Base-by-base conservation (phyloP, 1,140 invertebrate species). In the Physella acuta region DNA sequence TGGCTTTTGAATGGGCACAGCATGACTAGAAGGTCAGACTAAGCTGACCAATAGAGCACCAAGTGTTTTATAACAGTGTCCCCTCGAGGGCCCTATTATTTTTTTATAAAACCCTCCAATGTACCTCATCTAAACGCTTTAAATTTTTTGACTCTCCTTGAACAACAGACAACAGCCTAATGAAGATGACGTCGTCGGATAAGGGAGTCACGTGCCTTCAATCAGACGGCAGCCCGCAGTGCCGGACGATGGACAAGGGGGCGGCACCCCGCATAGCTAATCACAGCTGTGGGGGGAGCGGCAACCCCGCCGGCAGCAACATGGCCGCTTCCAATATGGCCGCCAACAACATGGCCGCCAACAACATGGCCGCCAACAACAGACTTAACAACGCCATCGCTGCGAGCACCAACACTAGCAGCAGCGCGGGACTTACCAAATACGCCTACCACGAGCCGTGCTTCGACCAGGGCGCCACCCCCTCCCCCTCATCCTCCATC, bases 391-490 rank as follows among this genome's bases (percentile, higher is more conserved):
- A 28, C 26, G 33, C 28, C 24, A 28, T 28, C n/a, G 39, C n/a
- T 28, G 49, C 14, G 20, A 62, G 17, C 28, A 64, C 2, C 36
- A 62, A 26, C 62, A 64, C 49, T 52, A 34, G 33, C 31, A 64
- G 33, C 62, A 64, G n/a, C 24, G 52, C 39, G 36, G n/a, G 36
- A 24, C 26, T 16, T 1, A 16, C 2, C 26, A 61, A 61, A 44
- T 44, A 61, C 30, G 62, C 39, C 37, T 52, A 52, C 28, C 62
- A 52, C 16, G 59, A 61, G 1, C 5, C 59, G 2, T 39, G 31
- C 4, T 61, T 31, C 24, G 33, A 36, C 17, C 31, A 61, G 16
- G 28, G 2, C 24, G 37, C 36, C 36, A 2, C 59, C 2, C 8
- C 59, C 2, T 30, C 59, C 4, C 37, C 59, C 8, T 34, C 59